Percentiles rank a stretch among this genome's conserved stretches.
phyloP scores from a whole-genome alignment of 2,888 invertebrate species.

The Cremastobaeus sp. region DNA sequence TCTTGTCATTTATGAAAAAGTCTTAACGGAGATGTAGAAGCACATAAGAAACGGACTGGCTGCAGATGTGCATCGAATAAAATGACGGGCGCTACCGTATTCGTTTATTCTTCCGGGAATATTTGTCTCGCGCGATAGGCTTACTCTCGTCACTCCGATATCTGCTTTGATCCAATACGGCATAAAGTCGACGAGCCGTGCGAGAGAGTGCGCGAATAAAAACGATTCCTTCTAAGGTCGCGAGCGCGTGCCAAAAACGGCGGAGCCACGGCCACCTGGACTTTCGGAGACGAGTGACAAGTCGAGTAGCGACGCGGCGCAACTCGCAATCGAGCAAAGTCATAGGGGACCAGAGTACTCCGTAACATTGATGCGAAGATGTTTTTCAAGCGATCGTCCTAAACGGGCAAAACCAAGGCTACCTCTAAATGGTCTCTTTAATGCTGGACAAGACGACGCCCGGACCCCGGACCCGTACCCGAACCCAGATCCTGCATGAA shows the following conservation, averaged over 20 bases:
- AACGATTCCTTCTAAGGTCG: slow-evolving; percentile 72
- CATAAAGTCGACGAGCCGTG: slow-evolving; percentile 43
- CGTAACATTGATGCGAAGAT: slow-evolving; percentile 1
- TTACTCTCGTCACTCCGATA: slow-evolving; percentile 47
- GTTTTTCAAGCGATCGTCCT: slow-evolving; percentile 68
- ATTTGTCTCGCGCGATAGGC: slow-evolving; percentile 52
- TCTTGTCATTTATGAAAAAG: slow-evolving; percentile 34
- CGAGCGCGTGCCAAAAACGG: slow-evolving; percentile 71
- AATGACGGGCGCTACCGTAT: slow-evolving; percentile 55
- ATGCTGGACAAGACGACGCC: slow-evolving; percentile 40
- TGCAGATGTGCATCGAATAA: slow-evolving; percentile 52
- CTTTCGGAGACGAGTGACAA: slow-evolving; percentile 56
- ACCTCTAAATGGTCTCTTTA: slow-evolving; percentile 72
- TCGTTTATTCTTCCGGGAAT: slow-evolving; percentile 60
- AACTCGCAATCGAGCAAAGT: slow-evolving; percentile 40
- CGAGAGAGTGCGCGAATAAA: slow-evolving; percentile 48
- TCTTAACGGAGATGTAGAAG: slow-evolving; percentile 26
- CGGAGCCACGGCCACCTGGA: slow-evolving; percentile 68
- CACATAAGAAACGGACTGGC: slow-evolving; percentile 32
- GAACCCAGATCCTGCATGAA: slow-evolving; percentile 33
- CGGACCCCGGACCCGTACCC: slow-evolving; percentile 46
- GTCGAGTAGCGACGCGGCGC: slow-evolving; percentile 27
- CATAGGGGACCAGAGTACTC: slow-evolving; percentile 46
- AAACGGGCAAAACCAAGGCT: slow-evolving; percentile 74
- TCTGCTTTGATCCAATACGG: slow-evolving; percentile 56